phyloP scores from a whole-genome alignment of 2,888 invertebrate genomes.

The Eupithecia centaureata region DNA sequence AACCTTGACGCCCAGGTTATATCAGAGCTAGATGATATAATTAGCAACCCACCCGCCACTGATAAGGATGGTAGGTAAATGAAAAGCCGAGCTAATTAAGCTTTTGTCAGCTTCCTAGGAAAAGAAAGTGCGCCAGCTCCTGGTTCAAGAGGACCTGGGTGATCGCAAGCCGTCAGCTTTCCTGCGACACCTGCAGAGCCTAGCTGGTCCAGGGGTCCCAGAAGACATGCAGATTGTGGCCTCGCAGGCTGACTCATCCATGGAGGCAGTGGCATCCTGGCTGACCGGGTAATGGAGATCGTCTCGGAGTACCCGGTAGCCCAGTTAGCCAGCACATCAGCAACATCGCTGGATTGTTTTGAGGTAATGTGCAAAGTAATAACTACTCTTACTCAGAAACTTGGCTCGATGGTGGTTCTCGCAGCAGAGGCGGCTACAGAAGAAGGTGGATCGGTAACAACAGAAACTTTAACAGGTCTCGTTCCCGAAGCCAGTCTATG shows the following conservation, averaged over 20 bases:
- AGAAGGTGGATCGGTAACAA: not conserved
- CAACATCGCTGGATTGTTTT: no score
- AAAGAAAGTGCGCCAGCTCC: conserved; percentile 37
- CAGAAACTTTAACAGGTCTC: conserved; percentile 1
- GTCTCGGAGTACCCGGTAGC: no score
- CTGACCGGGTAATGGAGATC: conserved; percentile 17
- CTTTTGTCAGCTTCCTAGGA: conserved; percentile 40
- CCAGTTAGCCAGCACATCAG: no score
- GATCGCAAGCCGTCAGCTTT: conserved; percentile 43
- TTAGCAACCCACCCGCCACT: conserved; percentile 34
- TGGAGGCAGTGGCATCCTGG: conserved; percentile 21
- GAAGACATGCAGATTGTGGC: conserved; percentile 34
- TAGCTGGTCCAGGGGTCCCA: conserved; percentile 32
- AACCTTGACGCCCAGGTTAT: conserved; percentile 28
- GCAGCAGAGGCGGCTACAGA: not conserved
- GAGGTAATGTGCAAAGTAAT: no score
- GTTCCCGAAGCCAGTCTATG: conserved; percentile 11
- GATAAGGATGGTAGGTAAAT: conserved; percentile 26
- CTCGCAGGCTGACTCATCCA: conserved; percentile 22
- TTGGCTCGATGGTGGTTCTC: conserved; percentile 12
- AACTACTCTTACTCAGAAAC: no score
- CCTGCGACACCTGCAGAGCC: no score
- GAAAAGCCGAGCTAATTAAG: no score
- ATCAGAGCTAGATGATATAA: conserved; percentile 39
- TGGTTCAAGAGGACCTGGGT: conserved; percentile 41